Conservation (phyloP, 2,113 vertebrate species). For the Callospermophilus lateralis region DNA sequence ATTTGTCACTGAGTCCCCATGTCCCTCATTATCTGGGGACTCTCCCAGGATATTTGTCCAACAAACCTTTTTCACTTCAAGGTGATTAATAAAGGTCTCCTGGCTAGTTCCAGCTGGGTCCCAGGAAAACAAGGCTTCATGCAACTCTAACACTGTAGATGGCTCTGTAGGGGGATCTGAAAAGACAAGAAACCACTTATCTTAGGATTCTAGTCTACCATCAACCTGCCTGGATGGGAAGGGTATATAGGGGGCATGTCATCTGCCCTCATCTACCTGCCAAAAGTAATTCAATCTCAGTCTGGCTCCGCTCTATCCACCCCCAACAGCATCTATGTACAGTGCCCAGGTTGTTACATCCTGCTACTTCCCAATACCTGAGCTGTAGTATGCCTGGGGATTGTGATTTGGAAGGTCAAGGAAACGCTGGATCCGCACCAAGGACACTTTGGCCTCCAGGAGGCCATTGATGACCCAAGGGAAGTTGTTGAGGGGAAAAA, state of each 20-base stretch:
- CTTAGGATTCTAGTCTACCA: not conserved
- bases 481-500: constrained; percentile 95
- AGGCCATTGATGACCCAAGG: constrained; percentile 97
- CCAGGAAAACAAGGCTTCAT: constrained; percentile 93
- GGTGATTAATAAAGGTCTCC: constrained; percentile 89
- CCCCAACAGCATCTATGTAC: not conserved
- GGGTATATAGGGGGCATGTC: not conserved
- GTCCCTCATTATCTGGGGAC: not conserved
- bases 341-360: not conserved
- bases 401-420: constrained; percentile 92
- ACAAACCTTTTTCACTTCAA: constrained; percentile 91
- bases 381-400: constrained; percentile 91
- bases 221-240: not conserved
- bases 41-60: not conserved
- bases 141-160: constrained; percentile 88
- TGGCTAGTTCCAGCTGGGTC: constrained; percentile 80
- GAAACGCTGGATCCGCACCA: constrained; percentile 95
- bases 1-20: not conserved
- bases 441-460: constrained; percentile 96
- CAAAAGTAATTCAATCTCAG: not conserved
- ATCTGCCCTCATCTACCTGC: not conserved
- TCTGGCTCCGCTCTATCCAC: not conserved
- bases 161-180: constrained; percentile 82
- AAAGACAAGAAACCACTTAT: constrained; percentile 35
- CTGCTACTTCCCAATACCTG: constrained; percentile 83